These are phyloP conservation scores for Drosophila neotestacea DNA, from an alignment of 2,888 invertebrate genomes.

Conservation along the genomic window DNA sequence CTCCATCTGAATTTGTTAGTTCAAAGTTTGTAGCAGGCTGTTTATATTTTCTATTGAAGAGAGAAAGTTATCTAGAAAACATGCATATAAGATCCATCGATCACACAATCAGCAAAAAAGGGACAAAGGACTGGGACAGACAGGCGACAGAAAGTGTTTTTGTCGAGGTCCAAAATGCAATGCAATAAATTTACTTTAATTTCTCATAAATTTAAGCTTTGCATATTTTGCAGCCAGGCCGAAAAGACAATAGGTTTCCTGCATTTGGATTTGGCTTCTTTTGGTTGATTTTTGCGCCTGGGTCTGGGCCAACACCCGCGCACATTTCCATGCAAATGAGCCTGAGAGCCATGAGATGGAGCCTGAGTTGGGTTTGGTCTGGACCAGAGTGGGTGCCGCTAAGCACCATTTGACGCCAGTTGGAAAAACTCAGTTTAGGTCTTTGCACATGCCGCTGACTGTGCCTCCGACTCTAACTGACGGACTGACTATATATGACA, in stretches of 20 bases:
- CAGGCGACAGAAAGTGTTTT: slow-evolving; percentile 60
- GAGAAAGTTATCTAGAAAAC: slow-evolving; percentile 68
- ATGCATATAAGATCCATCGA: slow-evolving; percentile 59
- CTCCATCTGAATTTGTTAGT: slow-evolving; percentile 10
- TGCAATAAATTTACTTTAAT: slow-evolving; percentile 83
- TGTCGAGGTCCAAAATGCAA: slow-evolving; percentile 55
- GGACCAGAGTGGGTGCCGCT: slow-evolving; percentile 71
- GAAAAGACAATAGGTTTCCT: slow-evolving; percentile 72
- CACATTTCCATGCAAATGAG: slow-evolving; percentile 80
- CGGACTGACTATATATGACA: slow-evolving; percentile 41
- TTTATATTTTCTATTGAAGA: slow-evolving; percentile 14
- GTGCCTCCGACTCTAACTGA: slow-evolving; percentile 5
- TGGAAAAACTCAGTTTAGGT: slow-evolving; percentile 2
- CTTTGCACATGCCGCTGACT: slow-evolving; percentile 52
- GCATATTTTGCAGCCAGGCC: slow-evolving; percentile 74
- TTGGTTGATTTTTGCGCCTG: slow-evolving; percentile 13
- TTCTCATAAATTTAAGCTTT: slow-evolving; percentile 83
- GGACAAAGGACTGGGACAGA: slow-evolving; percentile 6
- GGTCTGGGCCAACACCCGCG: slow-evolving; percentile 77
- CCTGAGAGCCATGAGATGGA: slow-evolving; percentile 12
- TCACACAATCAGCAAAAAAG: slow-evolving; percentile 66
- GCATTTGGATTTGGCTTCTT: slow-evolving; percentile 31
- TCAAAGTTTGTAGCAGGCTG: slow-evolving; percentile 9
- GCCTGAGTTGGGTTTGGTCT: neutral
- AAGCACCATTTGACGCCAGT: slow-evolving; percentile 76